phyloP scores from a whole-genome alignment of 2,888 invertebrate genomes.

The Glaucopsyche alexis region DNA sequence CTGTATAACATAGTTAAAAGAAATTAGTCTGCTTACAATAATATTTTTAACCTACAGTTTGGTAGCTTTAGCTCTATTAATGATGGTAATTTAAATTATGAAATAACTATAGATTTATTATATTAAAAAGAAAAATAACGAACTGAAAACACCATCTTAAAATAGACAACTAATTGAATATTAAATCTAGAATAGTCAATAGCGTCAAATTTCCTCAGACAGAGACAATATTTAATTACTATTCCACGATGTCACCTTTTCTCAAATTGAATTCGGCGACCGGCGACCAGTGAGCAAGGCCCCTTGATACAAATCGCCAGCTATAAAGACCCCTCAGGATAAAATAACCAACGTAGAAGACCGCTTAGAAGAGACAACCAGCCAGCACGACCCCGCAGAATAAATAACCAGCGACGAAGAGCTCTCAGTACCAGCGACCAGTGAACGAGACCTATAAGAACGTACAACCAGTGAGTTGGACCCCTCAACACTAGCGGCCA shows the following conservation, averaged over 20 bases:
- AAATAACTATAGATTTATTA: too few relatives aligned
- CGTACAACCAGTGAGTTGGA: neutral
- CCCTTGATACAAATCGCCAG: neutral
- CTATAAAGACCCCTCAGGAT: neutral
- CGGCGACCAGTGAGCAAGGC: neutral
- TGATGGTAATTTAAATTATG: too few relatives aligned
- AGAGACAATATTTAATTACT: constrained; percentile 10
- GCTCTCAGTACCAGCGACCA: neutral
- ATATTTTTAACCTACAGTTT: too few relatives aligned
- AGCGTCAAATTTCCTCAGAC: constrained; percentile 1
- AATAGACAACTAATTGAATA: too few relatives aligned
- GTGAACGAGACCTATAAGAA: neutral
- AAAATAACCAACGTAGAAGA: too few relatives aligned
- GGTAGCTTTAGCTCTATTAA: too few relatives aligned
- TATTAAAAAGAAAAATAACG: too few relatives aligned
- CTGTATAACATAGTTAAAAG: too few relatives aligned
- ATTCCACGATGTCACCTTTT: constrained; percentile 9
- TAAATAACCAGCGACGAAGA: neutral
- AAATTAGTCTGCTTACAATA: too few relatives aligned
- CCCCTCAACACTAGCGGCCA: neutral
- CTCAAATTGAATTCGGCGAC: constrained; percentile 7
- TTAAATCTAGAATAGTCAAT: constrained; percentile 3
- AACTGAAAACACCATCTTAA: too few relatives aligned
- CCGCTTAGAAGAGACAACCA: neutral
- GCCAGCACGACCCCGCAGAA: neutral